phyloP scores from a whole-genome alignment of 2,888 invertebrate genomes.

The Seladonia tumulorum region DNA sequence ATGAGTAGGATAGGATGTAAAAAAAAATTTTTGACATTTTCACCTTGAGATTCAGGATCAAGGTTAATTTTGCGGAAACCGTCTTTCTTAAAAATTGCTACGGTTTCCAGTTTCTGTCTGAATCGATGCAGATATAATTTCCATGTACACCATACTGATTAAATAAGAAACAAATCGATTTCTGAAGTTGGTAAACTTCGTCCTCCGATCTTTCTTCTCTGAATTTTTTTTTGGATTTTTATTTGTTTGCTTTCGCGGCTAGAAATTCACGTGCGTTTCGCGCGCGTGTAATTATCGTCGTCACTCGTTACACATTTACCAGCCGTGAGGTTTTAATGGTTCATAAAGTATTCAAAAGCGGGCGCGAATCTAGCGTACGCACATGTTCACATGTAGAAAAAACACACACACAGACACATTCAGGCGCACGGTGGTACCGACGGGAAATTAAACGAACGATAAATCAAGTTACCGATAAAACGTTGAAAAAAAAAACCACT shows the following conservation, averaged over 20 bases:
- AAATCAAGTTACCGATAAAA: slow-evolving; percentile 46
- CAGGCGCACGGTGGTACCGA: neutral
- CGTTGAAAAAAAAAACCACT: slow-evolving; percentile 5
- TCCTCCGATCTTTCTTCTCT: too few relatives aligned
- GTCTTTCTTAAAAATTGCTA: too few relatives aligned
- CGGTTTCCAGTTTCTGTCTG: too few relatives aligned
- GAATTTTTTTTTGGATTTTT: neutral
- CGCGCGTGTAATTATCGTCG: slow-evolving; percentile 43
- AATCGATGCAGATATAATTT: too few relatives aligned
- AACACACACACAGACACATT: neutral
- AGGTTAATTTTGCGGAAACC: too few relatives aligned
- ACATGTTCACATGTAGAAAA: slow-evolving; percentile 11
- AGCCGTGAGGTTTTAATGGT: slow-evolving; percentile 34
- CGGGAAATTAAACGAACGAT: slow-evolving; percentile 45
- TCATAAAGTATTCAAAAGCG: slow-evolving; percentile 45
- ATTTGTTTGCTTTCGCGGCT: neutral
- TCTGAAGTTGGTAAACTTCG: too few relatives aligned
- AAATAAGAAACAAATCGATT: too few relatives aligned
- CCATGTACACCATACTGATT: too few relatives aligned
- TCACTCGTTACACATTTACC: slow-evolving; percentile 30
- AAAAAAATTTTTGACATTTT: neutral
- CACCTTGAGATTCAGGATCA: neutral
- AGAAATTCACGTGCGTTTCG: slow-evolving; percentile 7
- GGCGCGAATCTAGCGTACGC: slow-evolving; percentile 3
- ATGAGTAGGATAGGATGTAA: too few relatives aligned